A percentile compares a stretch with the other conserved stretches of the same genome.
Evolutionary conservation across 2,888 invertebrate species (phyloP).

Genomic region (Gymnoscelis rufifasciata): DNA sequence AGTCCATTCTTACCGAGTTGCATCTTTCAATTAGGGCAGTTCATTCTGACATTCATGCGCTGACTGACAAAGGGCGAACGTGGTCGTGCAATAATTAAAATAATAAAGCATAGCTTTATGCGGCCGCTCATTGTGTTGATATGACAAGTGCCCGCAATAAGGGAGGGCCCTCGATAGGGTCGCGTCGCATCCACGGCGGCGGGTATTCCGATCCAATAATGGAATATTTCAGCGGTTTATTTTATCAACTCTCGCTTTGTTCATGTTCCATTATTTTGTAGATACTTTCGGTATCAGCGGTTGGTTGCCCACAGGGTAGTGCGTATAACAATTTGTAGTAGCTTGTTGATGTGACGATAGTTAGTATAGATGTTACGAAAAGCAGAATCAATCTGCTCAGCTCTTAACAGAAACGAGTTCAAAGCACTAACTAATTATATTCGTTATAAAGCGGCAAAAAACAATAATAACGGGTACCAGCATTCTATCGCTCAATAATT

Average conservation of each 20-base stretch:
- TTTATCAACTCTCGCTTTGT: slow-evolving; percentile 9
- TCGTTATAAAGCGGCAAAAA: background rate
- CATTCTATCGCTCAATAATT: slow-evolving; percentile 8
- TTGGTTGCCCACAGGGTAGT: no score
- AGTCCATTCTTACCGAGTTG: slow-evolving; percentile 25
- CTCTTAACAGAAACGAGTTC: slow-evolving; percentile 1
- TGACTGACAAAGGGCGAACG: slow-evolving; percentile 64
- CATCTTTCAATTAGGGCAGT: slow-evolving; percentile 62
- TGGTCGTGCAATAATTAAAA: slow-evolving; percentile 76
- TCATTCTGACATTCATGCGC: slow-evolving; percentile 51
- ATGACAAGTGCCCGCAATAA: slow-evolving; percentile 77
- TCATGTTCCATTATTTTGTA: background rate
- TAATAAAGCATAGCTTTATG: slow-evolving; percentile 68
- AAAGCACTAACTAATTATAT: background rate
- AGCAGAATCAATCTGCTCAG: background rate
- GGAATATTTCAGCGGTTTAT: slow-evolving; percentile 17
- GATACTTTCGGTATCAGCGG: background rate
- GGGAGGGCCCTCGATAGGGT: slow-evolving; percentile 48
- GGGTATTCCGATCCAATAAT: slow-evolving; percentile 16
- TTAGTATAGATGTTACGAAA: background rate
- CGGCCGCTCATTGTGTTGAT: slow-evolving; percentile 63
- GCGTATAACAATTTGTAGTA: no score
- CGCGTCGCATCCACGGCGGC: slow-evolving; percentile 19
- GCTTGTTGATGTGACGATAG: no score
- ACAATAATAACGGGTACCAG: slow-evolving; percentile 2